Conservation (phyloP, 2,797 vertebrate genomes). For the Cephalopachus bancanus region DNA sequence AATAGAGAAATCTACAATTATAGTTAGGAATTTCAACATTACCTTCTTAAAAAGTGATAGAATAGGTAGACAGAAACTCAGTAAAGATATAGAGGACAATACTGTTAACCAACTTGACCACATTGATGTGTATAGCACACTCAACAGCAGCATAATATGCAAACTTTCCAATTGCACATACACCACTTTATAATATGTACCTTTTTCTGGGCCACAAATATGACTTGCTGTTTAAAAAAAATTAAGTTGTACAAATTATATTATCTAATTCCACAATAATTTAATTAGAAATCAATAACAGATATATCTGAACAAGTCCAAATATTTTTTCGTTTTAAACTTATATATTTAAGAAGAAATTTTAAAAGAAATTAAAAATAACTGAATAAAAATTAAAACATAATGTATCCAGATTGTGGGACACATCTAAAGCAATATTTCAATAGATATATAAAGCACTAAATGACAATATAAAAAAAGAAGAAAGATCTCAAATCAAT, state of each 20-base stretch:
- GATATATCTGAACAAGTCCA: neutral
- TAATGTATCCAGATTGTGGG: neutral
- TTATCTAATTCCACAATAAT: neutral
- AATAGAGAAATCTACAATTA: neutral
- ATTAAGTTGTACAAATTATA: neutral
- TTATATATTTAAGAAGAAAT: neutral
- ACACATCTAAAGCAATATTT: neutral
- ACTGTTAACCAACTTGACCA: neutral
- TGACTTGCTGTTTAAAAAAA: neutral
- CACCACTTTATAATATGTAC: neutral
- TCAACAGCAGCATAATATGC: neutral
- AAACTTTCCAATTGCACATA: neutral
- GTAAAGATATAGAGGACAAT: neutral
- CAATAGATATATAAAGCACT: neutral
- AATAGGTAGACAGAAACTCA: neutral
- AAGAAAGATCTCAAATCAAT: neutral
- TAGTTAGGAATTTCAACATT: neutral
- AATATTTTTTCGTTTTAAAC: neutral
- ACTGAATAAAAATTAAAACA: neutral
- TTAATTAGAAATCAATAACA: constrained; percentile 31
- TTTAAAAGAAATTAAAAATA: no score
- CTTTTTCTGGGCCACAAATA: neutral
- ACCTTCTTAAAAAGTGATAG: neutral
- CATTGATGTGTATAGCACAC: neutral
- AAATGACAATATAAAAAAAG: neutral